Evolutionary conservation across 1,140 invertebrate species (phyloP), one percentile per base, ranked within the genome.

Genomic region (Phymorhynchus buccinoides): DNA sequence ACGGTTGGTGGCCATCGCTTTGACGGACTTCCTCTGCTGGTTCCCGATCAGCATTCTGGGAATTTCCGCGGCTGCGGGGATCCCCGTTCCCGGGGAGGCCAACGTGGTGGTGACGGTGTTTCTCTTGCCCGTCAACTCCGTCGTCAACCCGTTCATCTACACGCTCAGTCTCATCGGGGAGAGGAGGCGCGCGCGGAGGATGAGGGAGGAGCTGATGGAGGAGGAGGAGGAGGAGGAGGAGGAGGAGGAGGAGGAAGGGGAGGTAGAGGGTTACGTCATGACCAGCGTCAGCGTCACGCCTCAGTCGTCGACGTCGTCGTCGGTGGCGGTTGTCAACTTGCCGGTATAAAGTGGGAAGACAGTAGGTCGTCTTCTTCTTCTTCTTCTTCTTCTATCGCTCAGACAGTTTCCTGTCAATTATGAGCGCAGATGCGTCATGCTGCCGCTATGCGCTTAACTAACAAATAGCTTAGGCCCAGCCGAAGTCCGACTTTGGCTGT

Each of bases 21-120:
- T 85, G 18, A 79, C 86, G 30, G 86, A 87, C 78, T 87, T 85
- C 41, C 32, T 87, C 16, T 87, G 86, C 44, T 85, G 84, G 84
- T 85, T 87, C 48, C 84, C 86, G 1, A 85, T 87, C 35, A 56
- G 84, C 9, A 44, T 87, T 0, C 42, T 87, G 81, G 86, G 84
- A 14, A 41, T 83, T 4, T 41, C 71, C 3, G 79, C 80, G 3
- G 37, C 78, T 42, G 35, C 39, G 22, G 85, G 85, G n/a, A 32
- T 79, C 12, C 85, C 85, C 9, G 77, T 86, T 4, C 62, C 85
- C 12, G 82, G 81, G 1, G 81, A 86, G 30, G 80, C 73, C 35
- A 79, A 84, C 42, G 81, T 86, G 27, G 44, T 68, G 2, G 37
- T 83, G 27, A 71, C 81, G 7, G 44, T 86, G 1, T 84, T 84